phyloP scores from a whole-genome alignment of 2,888 invertebrate species.

The Caenorhabditis wallacei region DNA sequence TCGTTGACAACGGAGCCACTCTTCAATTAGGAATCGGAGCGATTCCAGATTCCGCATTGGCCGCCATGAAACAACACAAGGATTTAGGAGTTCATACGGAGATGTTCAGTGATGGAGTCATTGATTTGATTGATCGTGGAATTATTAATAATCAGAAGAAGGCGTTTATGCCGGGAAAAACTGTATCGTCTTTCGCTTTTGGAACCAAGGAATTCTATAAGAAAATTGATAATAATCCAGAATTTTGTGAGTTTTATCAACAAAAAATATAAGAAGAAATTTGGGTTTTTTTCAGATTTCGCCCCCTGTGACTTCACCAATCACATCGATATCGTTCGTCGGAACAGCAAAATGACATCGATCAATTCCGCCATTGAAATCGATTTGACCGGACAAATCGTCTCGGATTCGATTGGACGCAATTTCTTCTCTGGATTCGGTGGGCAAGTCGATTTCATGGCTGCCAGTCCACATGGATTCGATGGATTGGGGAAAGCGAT shows the following conservation, averaged over 20 bases:
- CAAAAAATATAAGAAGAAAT: no score
- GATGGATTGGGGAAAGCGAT: conserved; percentile 92
- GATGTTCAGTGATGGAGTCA: conserved; percentile 96
- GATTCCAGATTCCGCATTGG: conserved; percentile 94
- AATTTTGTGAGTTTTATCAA: conserved; percentile 83
- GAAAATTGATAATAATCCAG: conserved; percentile 95
- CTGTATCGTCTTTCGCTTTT: conserved; percentile 89
- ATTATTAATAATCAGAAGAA: conserved; percentile 93
- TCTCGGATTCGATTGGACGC: conserved; percentile 93
- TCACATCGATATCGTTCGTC: conserved; percentile 86
- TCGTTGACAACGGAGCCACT: conserved; percentile 94
- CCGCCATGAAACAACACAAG: conserved; percentile 90
- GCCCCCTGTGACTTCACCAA: conserved; percentile 72
- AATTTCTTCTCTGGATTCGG: conserved; percentile 89
- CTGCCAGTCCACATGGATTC: conserved; percentile 91
- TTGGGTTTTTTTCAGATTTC: conserved; percentile 60
- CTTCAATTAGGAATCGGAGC: conserved; percentile 94
- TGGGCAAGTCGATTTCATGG: conserved; percentile 94
- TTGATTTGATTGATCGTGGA: conserved; percentile 91
- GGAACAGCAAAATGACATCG: conserved; percentile 90
- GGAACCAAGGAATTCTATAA: conserved; percentile 92
- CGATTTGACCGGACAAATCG: conserved; percentile 94
- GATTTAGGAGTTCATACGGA: conserved; percentile 96
- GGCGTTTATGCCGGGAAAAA: conserved; percentile 80
- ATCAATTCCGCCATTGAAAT: conserved; percentile 97